Evolutionary conservation across 2,888 invertebrate genomes (phyloP), one percentile per base, ranked within the genome.

Genomic region (Cryptops parisi): DNA sequence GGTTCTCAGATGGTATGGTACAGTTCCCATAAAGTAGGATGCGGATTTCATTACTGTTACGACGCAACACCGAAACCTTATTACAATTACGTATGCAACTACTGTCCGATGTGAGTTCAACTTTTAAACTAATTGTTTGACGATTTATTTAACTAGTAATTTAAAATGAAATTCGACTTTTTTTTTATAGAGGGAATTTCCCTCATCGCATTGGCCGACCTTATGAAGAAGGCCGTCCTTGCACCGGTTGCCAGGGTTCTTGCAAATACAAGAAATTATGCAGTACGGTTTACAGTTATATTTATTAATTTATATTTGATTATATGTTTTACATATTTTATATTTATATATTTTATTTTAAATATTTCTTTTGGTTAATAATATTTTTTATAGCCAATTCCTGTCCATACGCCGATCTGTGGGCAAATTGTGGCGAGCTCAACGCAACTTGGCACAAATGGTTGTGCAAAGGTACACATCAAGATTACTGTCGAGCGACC

Each of bases 11-110:
- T 85, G 79, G 82, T 82, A 23, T 86, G 85, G 85, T 83, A 83
- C 12, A 74, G 81, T 2, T 79, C 78, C 21, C 83, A 84, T 65
- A 78, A 80, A 65, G 77, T 85, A 17, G 84, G 85, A 38, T 85
- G 85, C 62, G 84, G 84, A 0, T 72, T 83, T 60, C 76, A 81
- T 22, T 76, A 78, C 63, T 86, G 86, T 64, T 57, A 57, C 5
- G 41, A 61, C 26, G 57, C 55, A 12, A 58, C 54, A 12, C 60
- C 59, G 9, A 59, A 24, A n/a, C 76, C 70, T 17, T 86, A 80
- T 68, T 85, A 78, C 69, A 84, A 81, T 67, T 86, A 85, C 66
- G 80, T 86, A 25, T 86, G 86, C 68, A 84, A 85, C 71, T 86
- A 86, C 67, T 85, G 85, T 64, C 86, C 86, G 21, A 79, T 78